A percentile compares a stretch with the other conserved stretches of the same genome.
Evolutionary conservation across 2,113 vertebrate species (phyloP).

Genomic region (Lamprotornis superbus): DNA sequence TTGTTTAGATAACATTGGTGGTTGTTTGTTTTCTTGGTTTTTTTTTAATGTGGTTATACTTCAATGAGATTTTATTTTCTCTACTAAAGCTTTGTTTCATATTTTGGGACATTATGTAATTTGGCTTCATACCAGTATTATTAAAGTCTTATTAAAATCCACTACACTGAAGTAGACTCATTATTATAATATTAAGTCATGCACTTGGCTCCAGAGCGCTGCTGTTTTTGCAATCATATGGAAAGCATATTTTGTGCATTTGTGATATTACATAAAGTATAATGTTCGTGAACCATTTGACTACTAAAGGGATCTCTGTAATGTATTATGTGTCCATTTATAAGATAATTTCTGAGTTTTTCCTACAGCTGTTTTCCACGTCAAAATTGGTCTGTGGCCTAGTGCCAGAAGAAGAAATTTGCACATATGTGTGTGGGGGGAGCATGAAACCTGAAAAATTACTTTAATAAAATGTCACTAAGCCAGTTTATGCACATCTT

Average conservation of each 20-base stretch:
- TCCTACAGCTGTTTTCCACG: neutral
- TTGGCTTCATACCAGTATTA: constrained; percentile 69
- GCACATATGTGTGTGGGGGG: neutral
- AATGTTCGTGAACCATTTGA: neutral
- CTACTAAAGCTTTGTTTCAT: constrained; percentile 54
- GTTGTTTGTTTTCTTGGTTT: neutral
- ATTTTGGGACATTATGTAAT: constrained; percentile 61
- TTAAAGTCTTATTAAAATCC: constrained; percentile 74
- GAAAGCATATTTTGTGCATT: constrained; percentile 51
- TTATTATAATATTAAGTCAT: constrained; percentile 60
- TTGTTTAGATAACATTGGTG: constrained; percentile 45
- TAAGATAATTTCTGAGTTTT: constrained; percentile 2
- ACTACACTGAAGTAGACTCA: constrained; percentile 38
- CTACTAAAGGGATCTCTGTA: constrained; percentile 5
- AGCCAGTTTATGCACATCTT: neutral
- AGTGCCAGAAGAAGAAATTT: constrained; percentile 15
- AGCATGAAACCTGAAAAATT: constrained; percentile 46
- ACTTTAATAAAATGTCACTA: constrained; percentile 31
- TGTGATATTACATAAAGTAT: constrained; percentile 14
- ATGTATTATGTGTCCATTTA: constrained; percentile 1
- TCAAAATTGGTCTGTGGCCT: constrained; percentile 12
- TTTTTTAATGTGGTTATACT: constrained; percentile 30
- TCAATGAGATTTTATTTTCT: constrained; percentile 63
- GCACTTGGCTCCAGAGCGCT: constrained; percentile 27
- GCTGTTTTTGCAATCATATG: constrained; percentile 23